These are phyloP conservation scores for Hyperoodon ampullatus DNA, from an alignment of 2,113 vertebrate genomes.

Conservation along the genomic window DNA sequence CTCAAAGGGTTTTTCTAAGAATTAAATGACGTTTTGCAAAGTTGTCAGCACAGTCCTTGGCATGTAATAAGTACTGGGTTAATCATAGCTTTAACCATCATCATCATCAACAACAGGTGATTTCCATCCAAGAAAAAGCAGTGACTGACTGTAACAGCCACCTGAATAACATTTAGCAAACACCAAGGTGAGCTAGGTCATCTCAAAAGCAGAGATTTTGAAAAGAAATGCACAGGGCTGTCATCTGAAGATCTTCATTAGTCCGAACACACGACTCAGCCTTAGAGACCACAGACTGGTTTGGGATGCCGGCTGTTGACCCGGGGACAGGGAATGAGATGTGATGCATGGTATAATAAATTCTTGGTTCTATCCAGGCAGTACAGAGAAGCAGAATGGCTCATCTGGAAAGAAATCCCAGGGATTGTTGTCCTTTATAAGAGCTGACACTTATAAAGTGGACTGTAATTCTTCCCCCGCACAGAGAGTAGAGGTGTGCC, in stretches of 20 bases:
- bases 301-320: not conserved
- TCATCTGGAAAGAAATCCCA: not conserved
- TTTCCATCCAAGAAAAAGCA: not conserved
- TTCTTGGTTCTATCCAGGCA: not conserved
- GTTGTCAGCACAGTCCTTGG: not conserved
- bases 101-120: not conserved
- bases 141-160: not conserved
- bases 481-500: not conserved
- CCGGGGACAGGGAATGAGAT: accelerated
- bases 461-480: not conserved
- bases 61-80: not conserved
- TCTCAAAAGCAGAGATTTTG: not conserved
- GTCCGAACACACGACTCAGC: not conserved
- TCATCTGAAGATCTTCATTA: not conserved
- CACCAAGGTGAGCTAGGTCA: not conserved
- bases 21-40: not conserved
- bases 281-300: not conserved
- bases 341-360: accelerated
- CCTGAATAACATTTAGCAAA: not conserved
- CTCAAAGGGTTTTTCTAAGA: not conserved
- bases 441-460: not conserved
- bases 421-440: not conserved
- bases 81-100: not conserved
- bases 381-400: not conserved
- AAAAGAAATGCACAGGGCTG: not conserved